These are phyloP conservation scores for Chelidonichthys spinosus DNA, from an alignment of 2,797 vertebrate species.

Conservation along the genomic window DNA sequence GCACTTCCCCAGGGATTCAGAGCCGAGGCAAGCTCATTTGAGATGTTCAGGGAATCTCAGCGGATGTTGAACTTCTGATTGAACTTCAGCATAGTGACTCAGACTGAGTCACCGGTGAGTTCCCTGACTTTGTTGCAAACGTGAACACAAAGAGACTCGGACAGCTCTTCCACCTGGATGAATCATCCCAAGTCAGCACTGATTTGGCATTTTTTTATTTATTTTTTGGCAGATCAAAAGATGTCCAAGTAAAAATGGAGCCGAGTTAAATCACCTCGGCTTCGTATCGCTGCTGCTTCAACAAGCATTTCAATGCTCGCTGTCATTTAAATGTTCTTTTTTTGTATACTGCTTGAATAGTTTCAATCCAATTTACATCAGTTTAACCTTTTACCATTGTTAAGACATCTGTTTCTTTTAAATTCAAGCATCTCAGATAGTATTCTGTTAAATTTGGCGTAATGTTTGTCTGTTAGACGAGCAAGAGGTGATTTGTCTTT, in stretches of 20 bases:
- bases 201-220: background rate
- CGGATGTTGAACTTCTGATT: background rate
- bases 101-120: background rate
- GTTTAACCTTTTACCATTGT: background rate
- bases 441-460: background rate
- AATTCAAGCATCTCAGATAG: background rate
- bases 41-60: background rate
- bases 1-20: background rate
- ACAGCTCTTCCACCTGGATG: background rate
- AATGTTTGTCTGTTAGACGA: background rate
- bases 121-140: background rate
- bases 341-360: background rate
- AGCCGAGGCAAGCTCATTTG: background rate
- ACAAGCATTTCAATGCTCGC: too few relatives aligned
- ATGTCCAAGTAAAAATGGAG: too few relatives aligned
- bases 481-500: background rate
- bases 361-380: background rate
- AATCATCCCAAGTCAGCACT: background rate
- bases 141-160: background rate
- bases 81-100: background rate
- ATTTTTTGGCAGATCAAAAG: background rate
- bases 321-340: background rate
- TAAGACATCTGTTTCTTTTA: background rate
- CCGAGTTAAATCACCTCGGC: too few relatives aligned
- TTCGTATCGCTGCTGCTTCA: too few relatives aligned